Conservation (phyloP, 2,797 vertebrate genomes). For the Cossypha polioptera region DNA sequence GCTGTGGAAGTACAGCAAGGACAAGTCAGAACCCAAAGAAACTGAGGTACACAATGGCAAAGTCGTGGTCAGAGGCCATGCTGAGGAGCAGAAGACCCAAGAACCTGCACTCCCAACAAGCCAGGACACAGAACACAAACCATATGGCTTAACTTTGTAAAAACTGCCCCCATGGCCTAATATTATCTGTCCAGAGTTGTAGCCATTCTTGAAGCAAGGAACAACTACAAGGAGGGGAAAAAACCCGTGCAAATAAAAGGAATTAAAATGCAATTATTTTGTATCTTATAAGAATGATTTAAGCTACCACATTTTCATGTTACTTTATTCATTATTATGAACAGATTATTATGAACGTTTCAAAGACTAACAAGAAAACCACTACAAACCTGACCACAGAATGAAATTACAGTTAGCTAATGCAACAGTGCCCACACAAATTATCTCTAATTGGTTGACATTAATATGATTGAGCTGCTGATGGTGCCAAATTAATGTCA, state of each 20-base stretch:
- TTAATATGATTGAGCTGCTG: neutral
- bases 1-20: neutral
- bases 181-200: neutral
- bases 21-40: neutral
- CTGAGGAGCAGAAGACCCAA: neutral
- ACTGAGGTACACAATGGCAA: neutral
- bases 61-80: neutral
- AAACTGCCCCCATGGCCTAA: neutral
- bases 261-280: neutral
- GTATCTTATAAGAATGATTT: neutral
- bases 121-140: neutral
- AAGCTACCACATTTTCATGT: neutral
- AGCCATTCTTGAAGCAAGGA: neutral
- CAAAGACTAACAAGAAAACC: neutral
- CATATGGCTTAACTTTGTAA: neutral
- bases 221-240: rapidly evolving
- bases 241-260: neutral
- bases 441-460: neutral
- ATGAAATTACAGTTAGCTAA: neutral
- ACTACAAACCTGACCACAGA: neutral
- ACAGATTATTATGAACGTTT: neutral
- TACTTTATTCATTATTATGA: neutral
- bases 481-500: neutral
- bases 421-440: neutral
- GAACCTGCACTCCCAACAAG: neutral